phyloP scores from a whole-genome alignment of 2,113 vertebrate species.

The Talpa occidentalis region DNA sequence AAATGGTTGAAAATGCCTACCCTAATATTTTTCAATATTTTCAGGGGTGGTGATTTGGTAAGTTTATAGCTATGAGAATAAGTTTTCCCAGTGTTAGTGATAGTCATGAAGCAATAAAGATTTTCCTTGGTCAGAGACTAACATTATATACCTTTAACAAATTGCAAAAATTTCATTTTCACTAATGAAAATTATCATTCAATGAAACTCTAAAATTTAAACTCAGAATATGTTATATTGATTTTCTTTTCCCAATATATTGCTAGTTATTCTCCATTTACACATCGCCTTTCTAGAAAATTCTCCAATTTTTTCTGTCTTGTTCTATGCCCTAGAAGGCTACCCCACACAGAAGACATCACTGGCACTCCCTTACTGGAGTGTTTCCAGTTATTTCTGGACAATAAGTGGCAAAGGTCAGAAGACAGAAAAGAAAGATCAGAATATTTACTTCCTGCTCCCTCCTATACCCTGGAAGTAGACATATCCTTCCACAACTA shows the following conservation, averaged over 20 bases:
- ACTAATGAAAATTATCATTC: not conserved
- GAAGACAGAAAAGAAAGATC: not conserved
- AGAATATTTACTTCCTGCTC: not conserved
- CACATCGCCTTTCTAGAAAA: not conserved
- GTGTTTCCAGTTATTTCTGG: not conserved
- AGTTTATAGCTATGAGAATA: not conserved
- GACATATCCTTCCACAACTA: not conserved
- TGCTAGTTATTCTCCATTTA: not conserved
- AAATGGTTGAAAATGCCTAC: not conserved
- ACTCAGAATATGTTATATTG: not conserved
- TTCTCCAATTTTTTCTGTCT: not conserved
- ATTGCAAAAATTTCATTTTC: not conserved
- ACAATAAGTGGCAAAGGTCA: not conserved
- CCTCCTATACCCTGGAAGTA: not conserved
- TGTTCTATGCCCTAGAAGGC: not conserved
- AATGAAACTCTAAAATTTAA: not conserved
- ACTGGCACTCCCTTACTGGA: not conserved
- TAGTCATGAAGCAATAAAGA: not conserved
- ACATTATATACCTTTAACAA: not conserved
- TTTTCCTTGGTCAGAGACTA: not conserved
- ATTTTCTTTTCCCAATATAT: not conserved
- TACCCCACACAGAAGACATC: not conserved
- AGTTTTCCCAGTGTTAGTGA: not conserved
- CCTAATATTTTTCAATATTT: not conserved
- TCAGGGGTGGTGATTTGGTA: not conserved